Evolutionary conservation across 2,113 vertebrate genomes (phyloP), one percentile per base, ranked within the genome.

Genomic region (Lycaon pictus): DNA sequence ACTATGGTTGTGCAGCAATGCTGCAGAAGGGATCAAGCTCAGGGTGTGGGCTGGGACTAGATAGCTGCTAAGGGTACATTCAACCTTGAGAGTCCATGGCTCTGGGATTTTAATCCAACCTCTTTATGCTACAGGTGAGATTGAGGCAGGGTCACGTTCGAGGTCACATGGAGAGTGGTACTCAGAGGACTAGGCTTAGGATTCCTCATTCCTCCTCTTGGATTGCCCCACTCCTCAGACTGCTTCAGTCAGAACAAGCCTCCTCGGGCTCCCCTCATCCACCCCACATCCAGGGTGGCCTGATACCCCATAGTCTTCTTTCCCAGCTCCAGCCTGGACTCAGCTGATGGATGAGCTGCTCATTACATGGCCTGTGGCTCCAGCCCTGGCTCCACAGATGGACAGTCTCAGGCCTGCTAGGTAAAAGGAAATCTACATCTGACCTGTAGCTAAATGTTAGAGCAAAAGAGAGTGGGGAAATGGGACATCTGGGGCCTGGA

Each of bases 301-400:
- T 96, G 71, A 96, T 62, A 88, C 32, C 35, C 27, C 10, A 2
- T 51, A 37, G 76, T 95, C 94, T 76, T 69, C 51, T 93, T 95
- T 95, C 85, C 58, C 69, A 97, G 90, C 88, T 95, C 80, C 5
- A 11, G 76, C 69, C 35, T 62, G 65, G 69, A 69, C 32, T 93
- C 55, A 87, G 97, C 95, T 97, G 83, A 92, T 71, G 60, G 88
- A 95, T 94, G 95, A 95, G 63, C 62, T 69, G 67, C 94, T 90
- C n/a, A 51, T 87, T 60, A 51, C 65, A 35, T 23, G 51, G 81
- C 37, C 69, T 93, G 79, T 80, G 86, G 60, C 88, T 94, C 81
- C 11, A 67, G 32, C 80, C 88, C 93, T 72, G 7, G n/a, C 72
- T 95, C 53, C 80, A 77, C 84, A 97, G 95, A 96, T 85, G 87